Base-by-base conservation (phyloP, 1,140 invertebrate genomes). In the Zaprionus inermis region DNA sequence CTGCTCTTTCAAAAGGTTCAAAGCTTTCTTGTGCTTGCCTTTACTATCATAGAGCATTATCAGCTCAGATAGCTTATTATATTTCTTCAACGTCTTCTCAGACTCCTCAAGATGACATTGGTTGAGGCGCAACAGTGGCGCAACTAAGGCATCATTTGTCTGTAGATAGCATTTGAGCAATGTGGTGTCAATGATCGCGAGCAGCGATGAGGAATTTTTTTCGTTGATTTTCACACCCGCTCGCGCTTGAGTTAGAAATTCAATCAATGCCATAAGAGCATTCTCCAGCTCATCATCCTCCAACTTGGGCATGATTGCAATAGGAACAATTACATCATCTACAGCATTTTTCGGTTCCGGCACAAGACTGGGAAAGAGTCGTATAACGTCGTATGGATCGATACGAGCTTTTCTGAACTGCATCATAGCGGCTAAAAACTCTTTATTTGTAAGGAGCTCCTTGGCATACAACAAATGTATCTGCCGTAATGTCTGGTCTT, bases 11-110 rank as follows among this genome's bases (percentile, higher is more conserved):
- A 99, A 92, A 52, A 99, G 92, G 88, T 98, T 97, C 5, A 99
- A 93, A 14, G 98, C 98, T 93, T 98, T 97, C 64, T 95, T 95
- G 92, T 99, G 98, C 73, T 97, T 95, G 4, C 96, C 97, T 93
- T 98, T 98, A 1, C 96, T 98, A 92, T 98, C 96, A 92, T 99
- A 99, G 10, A 99, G 93, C 84, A 99, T 99, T 68, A 99, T 97
- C 0, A 99, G 94, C 93, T 99, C 98, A 71, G 95, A 96, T 79
- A 96, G 96, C 93, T 99, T 99, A 67, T 97, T 95, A 92, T 97
- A 95, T 78, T 96, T 95, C 69, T 96, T 95, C 5, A 99, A 93
- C 7, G 97, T 97, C 78, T 96, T 95, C 91, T 99, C 98, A 1
- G 97, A 96, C 93, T 99, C 99, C 60, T 97, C 97, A 5, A 99